Evolutionary conservation across 2,888 invertebrate species (phyloP), one percentile per base, ranked within the genome.

Genomic region (Hipparchia sbordonii): DNA sequence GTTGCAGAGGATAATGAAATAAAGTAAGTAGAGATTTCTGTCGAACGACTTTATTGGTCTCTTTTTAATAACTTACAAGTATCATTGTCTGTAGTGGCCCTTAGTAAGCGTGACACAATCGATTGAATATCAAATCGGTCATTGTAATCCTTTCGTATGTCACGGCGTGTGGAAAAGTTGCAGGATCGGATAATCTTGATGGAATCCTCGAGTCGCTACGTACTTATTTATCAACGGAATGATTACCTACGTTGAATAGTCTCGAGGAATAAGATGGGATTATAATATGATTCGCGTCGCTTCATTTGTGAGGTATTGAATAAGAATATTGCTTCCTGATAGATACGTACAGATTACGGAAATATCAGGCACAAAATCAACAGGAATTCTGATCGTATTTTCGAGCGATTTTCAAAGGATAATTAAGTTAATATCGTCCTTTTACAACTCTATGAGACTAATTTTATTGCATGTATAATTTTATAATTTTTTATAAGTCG

Each of bases 91-190:
- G 57, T 7, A 2, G 57, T 57, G 23, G 57, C 57, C 54, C 45
- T 72, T 23, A 67, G 72, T 54, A 56, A 52, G 45, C 56, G 57
- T 12, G 71, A 62, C 48, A 67, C 46, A 56, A 67, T 67, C 72
- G 54, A 72, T 72, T 72, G 62, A 51, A 33, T 56, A 67, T 56
- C 51, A 56, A 67, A 72, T 72, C 72, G 62, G 45, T 72, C 72
- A 72, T 61, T 56, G 54, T 72, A 67, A 72, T 72, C 72, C 67
- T 56, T 72, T 54, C 61, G 72, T 72, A 39, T 33, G 67, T 45
- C 59, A 54, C 54, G 52, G 33, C 54, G 45, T 63, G 57, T 46
- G 57, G 65, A 71, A 65, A 71, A 62, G 48, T 60, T 68, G 48
- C 68, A 68, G 59, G 59, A 68, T 68, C 59, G 51, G 68, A 68